Evolutionary conservation across 2,113 vertebrate species (phyloP).

Genomic region (Drymodes brunneopygia): DNA sequence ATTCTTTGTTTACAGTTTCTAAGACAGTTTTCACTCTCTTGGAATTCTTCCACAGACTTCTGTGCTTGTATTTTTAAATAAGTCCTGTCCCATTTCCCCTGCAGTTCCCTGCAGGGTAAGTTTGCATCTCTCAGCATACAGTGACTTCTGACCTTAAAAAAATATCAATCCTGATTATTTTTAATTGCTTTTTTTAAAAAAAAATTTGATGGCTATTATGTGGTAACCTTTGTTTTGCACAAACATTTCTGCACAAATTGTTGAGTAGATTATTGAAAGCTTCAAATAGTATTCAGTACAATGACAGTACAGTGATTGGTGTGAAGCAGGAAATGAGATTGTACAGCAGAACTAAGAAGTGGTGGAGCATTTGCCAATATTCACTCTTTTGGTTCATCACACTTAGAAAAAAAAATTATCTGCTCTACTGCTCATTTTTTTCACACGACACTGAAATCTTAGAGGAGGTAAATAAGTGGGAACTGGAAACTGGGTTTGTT

Average conservation of each 20-base stretch:
- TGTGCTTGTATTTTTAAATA: constrained; percentile 28
- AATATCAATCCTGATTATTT: neutral
- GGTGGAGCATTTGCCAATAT: neutral
- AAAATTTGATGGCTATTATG: neutral
- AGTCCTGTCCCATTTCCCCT: neutral
- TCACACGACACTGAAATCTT: neutral
- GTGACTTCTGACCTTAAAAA: neutral
- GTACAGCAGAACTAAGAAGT: neutral
- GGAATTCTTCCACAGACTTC: constrained; percentile 33
- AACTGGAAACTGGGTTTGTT: neutral
- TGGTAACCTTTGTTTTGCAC: neutral
- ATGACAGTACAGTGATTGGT: neutral
- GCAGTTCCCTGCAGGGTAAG: neutral
- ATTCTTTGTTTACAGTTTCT: constrained; percentile 50
- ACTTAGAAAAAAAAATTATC: neutral
- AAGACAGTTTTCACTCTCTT: constrained; percentile 30
- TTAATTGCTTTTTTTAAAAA: neutral
- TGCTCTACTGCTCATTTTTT: constrained; percentile 12
- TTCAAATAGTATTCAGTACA: neutral
- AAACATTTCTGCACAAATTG: neutral
- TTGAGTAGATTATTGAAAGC: neutral
- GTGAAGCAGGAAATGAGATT: constrained; percentile 13
- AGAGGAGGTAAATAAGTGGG: neutral
- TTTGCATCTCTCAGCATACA: neutral
- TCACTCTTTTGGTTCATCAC: neutral